These are phyloP conservation scores for Clostera curtula DNA, from an alignment of 2,888 invertebrate species.

Conservation along the genomic window DNA sequence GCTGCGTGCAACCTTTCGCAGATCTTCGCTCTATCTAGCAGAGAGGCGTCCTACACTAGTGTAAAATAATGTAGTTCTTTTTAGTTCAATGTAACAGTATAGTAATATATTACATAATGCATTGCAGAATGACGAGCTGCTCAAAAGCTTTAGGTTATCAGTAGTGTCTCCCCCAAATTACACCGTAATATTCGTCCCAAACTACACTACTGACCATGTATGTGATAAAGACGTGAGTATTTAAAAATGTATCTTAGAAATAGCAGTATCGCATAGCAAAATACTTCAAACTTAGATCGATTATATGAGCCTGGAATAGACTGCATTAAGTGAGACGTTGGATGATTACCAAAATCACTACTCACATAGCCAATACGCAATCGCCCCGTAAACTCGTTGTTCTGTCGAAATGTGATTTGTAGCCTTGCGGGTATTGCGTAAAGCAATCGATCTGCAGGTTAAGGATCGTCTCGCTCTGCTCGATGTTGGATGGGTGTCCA, in stretches of 20 bases:
- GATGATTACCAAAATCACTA: slow-evolving; percentile 99
- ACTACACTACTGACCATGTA: neutral
- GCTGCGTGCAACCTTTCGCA: too few relatives aligned
- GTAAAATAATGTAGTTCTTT: too few relatives aligned
- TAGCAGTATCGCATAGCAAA: slow-evolving; percentile 95
- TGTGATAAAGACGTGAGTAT: neutral
- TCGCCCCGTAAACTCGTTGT: slow-evolving; percentile 76
- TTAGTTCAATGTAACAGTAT: too few relatives aligned
- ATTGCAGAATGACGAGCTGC: too few relatives aligned
- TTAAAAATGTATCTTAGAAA: neutral
- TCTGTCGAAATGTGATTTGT: slow-evolving; percentile 84
- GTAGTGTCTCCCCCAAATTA: neutral
- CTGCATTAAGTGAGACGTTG: slow-evolving; percentile 99
- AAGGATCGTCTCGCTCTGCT: too few relatives aligned
- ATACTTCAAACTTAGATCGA: slow-evolving; percentile 87
- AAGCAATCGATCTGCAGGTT: too few relatives aligned
- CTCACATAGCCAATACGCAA: slow-evolving; percentile 97
- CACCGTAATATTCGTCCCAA: neutral
- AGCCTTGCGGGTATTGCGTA: too few relatives aligned
- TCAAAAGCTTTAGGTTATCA: too few relatives aligned
- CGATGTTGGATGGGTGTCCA: too few relatives aligned
- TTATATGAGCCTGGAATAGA: slow-evolving; percentile 97
- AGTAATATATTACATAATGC: too few relatives aligned
- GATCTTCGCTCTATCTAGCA: too few relatives aligned
- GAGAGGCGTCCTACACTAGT: too few relatives aligned